These are phyloP conservation scores for Emmelina monodactyla DNA, from an alignment of 2,888 invertebrate species.

Conservation along the genomic window DNA sequence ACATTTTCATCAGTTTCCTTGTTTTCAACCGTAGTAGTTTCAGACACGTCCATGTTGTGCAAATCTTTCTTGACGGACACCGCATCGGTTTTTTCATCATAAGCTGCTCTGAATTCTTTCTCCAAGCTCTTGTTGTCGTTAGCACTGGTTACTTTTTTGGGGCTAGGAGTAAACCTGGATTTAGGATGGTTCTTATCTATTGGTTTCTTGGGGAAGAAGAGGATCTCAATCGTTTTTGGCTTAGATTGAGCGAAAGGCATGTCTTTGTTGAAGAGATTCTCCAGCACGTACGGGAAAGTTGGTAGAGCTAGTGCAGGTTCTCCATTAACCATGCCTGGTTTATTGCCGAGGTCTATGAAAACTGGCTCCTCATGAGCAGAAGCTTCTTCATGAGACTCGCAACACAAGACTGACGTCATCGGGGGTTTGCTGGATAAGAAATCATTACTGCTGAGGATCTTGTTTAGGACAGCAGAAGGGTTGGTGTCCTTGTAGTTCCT, in stretches of 20 bases:
- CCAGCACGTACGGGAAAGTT: constrained; percentile 26
- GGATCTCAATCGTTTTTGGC: constrained; percentile 38
- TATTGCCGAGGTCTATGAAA: constrained; percentile 33
- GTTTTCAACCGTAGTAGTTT: no score
- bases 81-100: no score
- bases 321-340: constrained; percentile 15
- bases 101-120: no score
- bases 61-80: no score
- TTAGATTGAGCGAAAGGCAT: constrained; percentile 12
- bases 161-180: constrained; percentile 17
- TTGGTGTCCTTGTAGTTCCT: constrained; percentile 25
- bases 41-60: no score
- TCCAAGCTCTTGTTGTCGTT: constrained; percentile 21
- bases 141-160: constrained; percentile 13
- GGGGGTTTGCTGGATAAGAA: constrained; percentile 34
- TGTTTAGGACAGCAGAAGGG: constrained; percentile 34
- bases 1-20: no score
- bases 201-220: constrained; percentile 37
- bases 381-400: constrained; percentile 40
- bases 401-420: constrained; percentile 31
- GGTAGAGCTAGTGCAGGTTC: constrained; percentile 14
- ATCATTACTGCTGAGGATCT: constrained; percentile 34
- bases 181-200: no score
- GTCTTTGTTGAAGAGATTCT: constrained; percentile 16
- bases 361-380: constrained; percentile 38